Evolutionary conservation across 2,797 vertebrate genomes (phyloP).

Genomic region (Esox masquinongy): DNA sequence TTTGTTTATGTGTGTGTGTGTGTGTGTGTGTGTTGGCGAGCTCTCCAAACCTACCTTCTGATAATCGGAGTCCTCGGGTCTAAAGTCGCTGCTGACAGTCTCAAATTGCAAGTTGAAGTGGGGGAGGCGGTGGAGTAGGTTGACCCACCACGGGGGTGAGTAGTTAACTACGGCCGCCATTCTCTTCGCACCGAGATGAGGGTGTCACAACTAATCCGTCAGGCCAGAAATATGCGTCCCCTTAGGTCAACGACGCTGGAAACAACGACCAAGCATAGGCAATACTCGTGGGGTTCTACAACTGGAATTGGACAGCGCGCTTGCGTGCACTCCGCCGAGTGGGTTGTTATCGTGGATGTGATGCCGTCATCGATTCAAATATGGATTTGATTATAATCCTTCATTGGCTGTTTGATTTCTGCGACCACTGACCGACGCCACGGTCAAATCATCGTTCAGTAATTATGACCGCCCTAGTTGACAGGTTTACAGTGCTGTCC

Average conservation of each 20-base stretch:
- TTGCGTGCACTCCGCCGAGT: neutral
- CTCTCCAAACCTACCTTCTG: constrained; percentile 82
- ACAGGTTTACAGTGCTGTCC: neutral
- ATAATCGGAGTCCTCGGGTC: constrained; percentile 86
- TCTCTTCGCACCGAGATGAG: constrained; percentile 24
- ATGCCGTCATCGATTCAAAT: neutral
- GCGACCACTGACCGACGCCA: neutral
- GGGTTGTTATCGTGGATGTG: neutral
- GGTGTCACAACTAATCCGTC: constrained; percentile 40
- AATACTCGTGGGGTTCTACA: too few relatives aligned
- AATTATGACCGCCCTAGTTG: neutral
- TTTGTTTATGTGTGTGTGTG: constrained; percentile 11
- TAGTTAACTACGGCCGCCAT: constrained; percentile 92
- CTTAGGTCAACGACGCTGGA: constrained; percentile 10
- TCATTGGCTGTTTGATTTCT: too few relatives aligned
- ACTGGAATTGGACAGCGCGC: neutral
- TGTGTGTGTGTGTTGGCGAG: constrained; percentile 12
- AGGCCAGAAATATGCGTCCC: constrained; percentile 38
- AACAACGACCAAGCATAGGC: neutral
- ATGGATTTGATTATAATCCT: too few relatives aligned
- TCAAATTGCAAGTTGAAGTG: constrained; percentile 89
- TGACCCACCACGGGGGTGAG: constrained; percentile 93
- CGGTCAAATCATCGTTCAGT: neutral
- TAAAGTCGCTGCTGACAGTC: constrained; percentile 84
- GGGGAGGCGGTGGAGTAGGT: constrained; percentile 89